Percentiles rank a stretch among this genome's conserved stretches.
Evolutionary conservation across 2,888 invertebrate genomes (phyloP).

Genomic region (Ophion ventricosus): DNA sequence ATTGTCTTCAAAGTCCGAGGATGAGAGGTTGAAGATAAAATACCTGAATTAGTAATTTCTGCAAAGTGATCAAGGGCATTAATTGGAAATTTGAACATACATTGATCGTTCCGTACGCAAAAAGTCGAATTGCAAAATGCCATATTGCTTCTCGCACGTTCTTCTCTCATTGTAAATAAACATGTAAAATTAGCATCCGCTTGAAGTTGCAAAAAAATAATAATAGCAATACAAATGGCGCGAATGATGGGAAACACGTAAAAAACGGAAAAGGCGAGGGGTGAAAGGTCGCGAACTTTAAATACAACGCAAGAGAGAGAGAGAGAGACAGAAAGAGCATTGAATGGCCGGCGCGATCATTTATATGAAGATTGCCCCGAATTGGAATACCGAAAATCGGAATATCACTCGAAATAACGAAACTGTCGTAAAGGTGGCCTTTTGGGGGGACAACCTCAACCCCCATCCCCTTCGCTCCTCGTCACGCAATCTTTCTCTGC

Average conservation of each 20-base stretch:
- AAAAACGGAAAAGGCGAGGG: background rate
- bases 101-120: too few species aligned
- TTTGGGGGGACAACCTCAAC: background rate
- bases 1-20: too few species aligned
- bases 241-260: background rate
- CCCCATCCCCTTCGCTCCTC: constrained; percentile 10
- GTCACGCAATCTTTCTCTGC: background rate
- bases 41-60: too few species aligned
- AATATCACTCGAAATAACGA: constrained; percentile 15
- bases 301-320: background rate
- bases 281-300: constrained; percentile 11
- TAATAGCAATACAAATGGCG: background rate
- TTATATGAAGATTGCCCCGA: constrained; percentile 22
- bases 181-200: too few species aligned
- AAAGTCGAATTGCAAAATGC: too few species aligned
- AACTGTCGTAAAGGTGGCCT: constrained; percentile 18
- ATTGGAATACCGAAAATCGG: background rate
- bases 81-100: too few species aligned
- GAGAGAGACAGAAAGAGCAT: background rate
- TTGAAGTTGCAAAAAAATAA: too few species aligned
- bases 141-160: too few species aligned
- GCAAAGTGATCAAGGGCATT: too few species aligned
- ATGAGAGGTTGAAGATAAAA: too few species aligned
- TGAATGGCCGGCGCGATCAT: background rate
- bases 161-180: too few species aligned